Conservation (phyloP, 2,888 invertebrate species). For the Pemphredon lugubris region DNA sequence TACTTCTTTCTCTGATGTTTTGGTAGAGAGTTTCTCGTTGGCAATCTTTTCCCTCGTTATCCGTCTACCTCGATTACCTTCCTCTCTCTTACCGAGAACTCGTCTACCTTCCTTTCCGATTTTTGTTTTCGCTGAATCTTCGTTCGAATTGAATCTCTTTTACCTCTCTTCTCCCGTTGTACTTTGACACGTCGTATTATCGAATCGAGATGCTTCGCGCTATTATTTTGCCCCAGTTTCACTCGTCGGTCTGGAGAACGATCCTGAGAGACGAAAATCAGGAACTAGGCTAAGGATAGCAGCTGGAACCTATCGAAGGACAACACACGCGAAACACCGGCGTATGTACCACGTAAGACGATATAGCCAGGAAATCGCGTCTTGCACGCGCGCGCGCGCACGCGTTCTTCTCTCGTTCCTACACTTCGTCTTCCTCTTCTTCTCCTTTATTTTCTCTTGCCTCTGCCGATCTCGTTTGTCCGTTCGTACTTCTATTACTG, state of each 20-base stretch:
- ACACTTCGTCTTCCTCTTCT: conserved; percentile 17
- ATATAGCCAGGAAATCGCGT: conserved; percentile 57
- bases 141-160: no score
- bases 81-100: no score
- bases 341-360: conserved; percentile 48
- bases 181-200: neutral
- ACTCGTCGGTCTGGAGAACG: conserved; percentile 1
- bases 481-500: conserved; percentile 13
- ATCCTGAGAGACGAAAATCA: neutral
- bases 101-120: neutral
- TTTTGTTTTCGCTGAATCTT: neutral
- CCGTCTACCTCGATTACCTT: no score
- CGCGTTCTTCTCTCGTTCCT: conserved; percentile 28
- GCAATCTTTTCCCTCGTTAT: neutral
- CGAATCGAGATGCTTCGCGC: neutral
- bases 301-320: conserved; percentile 46
- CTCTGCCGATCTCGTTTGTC: conserved; percentile 5
- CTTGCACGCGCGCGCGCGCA: conserved; percentile 42
- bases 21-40: no score
- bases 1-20: no score
- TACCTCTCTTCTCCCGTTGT: neutral
- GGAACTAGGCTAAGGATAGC: neutral
- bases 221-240: conserved; percentile 1
- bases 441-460: conserved; percentile 8
- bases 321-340: conserved; percentile 59